Evolutionary conservation across 2,888 invertebrate genomes (phyloP).

Genomic region (Microctonus aethiopoides): DNA sequence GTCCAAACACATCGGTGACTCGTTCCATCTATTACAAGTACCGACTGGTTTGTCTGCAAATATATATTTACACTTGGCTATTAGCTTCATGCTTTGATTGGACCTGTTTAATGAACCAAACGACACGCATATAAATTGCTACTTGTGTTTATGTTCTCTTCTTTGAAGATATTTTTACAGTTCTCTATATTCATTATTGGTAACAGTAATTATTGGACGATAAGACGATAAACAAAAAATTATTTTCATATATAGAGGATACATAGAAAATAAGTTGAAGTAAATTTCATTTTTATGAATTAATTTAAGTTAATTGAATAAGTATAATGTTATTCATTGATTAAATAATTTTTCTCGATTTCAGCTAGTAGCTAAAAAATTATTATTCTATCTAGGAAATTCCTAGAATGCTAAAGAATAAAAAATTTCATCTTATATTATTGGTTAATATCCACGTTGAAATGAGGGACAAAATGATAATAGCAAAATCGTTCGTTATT

Average conservation of each 20-base stretch:
- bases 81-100: constrained; percentile 65
- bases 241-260: too few relatives aligned
- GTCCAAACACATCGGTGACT: constrained; percentile 54
- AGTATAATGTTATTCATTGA: too few relatives aligned
- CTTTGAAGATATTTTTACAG: constrained; percentile 61
- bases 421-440: too few relatives aligned
- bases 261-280: too few relatives aligned
- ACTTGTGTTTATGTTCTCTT: constrained; percentile 48
- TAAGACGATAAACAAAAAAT: too few relatives aligned
- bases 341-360: too few relatives aligned
- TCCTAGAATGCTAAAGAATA: too few relatives aligned
- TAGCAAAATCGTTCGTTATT: constrained; percentile 60
- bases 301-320: too few relatives aligned
- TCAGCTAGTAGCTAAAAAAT: too few relatives aligned
- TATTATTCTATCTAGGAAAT: too few relatives aligned
- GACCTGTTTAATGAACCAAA: constrained; percentile 64
- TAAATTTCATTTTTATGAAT: too few relatives aligned
- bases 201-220: constrained; percentile 13
- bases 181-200: neutral
- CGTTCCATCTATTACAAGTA: constrained; percentile 29
- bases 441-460: too few relatives aligned
- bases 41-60: neutral
- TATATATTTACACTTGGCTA: constrained; percentile 48
- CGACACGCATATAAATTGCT: constrained; percentile 65
- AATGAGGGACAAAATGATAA: constrained; percentile 41